Base-by-base conservation (phyloP, 2,888 invertebrate species). In the Timandra comae region DNA sequence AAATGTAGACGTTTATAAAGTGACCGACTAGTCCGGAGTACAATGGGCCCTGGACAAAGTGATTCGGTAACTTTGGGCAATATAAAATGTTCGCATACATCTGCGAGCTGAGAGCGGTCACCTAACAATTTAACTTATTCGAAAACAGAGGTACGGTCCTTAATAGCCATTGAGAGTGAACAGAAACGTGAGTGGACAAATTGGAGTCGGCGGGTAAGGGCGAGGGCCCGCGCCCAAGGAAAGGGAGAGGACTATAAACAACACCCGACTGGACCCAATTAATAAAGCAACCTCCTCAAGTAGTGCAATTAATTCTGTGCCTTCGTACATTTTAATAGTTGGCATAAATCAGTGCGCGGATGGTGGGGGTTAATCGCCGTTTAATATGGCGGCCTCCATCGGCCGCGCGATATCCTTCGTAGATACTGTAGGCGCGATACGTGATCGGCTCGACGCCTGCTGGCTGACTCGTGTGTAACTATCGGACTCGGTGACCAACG, bases 291-390 rank as follows among this genome's bases (percentile, higher is more conserved):
- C 77, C 72, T 74, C 74, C 75, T 76, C 73, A 79, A 81, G 81
- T 82, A 75, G 79, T 70, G 78, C 82, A 78, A 85, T 85, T 85
- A 85, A 85, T 85, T 84, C 73, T 78, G 72, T 70, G 82, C 84
- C 80, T 84, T 82, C 82, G 75, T 63, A 82, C 79, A 81, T 82
- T 85, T 85, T 85, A 85, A 85, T 85, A 84, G 84, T 84, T 82
- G 70, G 58, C 81, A 84, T 84, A 84, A 84, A 84, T 84, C 84
- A 84, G 77, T 58, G 59, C 55, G 57, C 61, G 67, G 70, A 76
- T 82, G 78, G 80, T 79, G 80, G 16, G 24, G 84, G 81, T 75
- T 82, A 84, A 84, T 82, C 79, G 79, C 35, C 77, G 77, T 82
- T 84, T 82, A 85, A 84, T 84, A 84, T 82, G 80, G 79, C 72